phyloP scores from a whole-genome alignment of 2,888 invertebrate genomes.

The Trachelus stipa region DNA sequence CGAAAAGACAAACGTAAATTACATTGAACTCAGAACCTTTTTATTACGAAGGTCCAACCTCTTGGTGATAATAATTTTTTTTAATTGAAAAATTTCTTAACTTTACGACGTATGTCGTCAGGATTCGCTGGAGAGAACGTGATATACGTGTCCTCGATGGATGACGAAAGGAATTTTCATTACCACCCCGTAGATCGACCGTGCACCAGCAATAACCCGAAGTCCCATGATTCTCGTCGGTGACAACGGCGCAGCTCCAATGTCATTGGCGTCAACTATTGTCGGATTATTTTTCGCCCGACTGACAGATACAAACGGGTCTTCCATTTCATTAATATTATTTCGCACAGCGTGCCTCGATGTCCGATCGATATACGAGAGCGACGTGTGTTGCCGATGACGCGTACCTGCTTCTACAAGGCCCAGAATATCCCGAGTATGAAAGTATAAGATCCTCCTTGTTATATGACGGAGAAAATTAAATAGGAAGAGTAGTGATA shows the following conservation, averaged over 20 bases:
- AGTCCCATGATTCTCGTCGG: background rate
- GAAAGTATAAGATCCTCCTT: background rate
- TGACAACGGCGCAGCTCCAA: background rate
- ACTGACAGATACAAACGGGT: background rate
- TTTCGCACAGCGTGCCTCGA: background rate
- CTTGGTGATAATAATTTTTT: background rate
- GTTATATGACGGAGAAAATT: background rate
- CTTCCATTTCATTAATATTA: constrained; percentile 8
- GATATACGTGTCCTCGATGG: background rate
- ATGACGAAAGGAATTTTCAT: background rate
- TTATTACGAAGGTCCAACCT: background rate
- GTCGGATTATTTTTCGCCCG: background rate
- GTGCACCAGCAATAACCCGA: background rate
- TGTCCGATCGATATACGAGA: background rate
- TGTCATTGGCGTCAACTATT: constrained; percentile 4
- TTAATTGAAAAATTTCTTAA: too few species aligned
- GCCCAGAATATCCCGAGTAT: background rate
- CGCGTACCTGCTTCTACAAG: background rate
- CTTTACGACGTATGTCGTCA: background rate
- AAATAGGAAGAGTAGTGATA: too few species aligned
- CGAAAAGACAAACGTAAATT: background rate
- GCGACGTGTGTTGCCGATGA: background rate
- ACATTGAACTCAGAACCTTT: background rate
- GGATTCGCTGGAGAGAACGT: background rate
- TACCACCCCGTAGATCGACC: background rate